phyloP scores from a whole-genome alignment of 1,140 invertebrate genomes.

The Drosophila guanche region DNA sequence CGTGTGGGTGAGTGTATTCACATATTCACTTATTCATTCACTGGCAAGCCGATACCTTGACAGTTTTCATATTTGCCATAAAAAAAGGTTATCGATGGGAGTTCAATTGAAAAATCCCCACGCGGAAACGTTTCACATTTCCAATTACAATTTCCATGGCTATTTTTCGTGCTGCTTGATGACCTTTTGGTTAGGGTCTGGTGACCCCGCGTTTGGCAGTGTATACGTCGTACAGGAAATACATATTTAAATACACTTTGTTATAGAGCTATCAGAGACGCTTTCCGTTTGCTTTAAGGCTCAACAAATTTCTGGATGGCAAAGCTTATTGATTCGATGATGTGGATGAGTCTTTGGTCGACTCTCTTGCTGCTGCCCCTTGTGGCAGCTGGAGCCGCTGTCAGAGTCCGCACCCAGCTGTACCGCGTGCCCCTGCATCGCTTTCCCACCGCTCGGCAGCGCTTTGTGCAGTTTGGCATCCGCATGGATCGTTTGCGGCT shows the following conservation, averaged over 20 bases:
- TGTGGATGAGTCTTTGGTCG: slow-evolving; percentile 18
- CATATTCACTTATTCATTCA: slow-evolving; percentile 31
- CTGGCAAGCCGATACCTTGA: slow-evolving; percentile 33
- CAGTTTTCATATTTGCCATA: slow-evolving; percentile 35
- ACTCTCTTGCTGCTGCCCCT: slow-evolving; percentile 13
- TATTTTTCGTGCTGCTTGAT: slow-evolving; percentile 37
- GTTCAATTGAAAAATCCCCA: slow-evolving; percentile 38
- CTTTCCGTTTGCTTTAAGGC: slow-evolving; percentile 27
- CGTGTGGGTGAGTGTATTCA: slow-evolving; percentile 3
- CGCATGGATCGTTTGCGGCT: slow-evolving; percentile 64
- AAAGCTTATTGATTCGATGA: slow-evolving; percentile 37
- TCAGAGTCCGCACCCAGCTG: slow-evolving; percentile 6
- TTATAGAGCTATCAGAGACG: slow-evolving; percentile 7
- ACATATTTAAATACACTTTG: slow-evolving; percentile 45
- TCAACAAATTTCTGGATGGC: slow-evolving; percentile 1
- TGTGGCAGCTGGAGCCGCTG: slow-evolving; percentile 6
- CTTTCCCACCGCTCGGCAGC: slow-evolving; percentile 62
- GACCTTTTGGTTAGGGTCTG: neutral
- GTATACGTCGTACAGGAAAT: slow-evolving; percentile 10
- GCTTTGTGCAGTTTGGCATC: slow-evolving; percentile 67
- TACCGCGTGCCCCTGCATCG: slow-evolving; percentile 55
- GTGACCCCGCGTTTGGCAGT: no score
- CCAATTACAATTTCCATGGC: slow-evolving; percentile 63
- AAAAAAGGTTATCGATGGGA: slow-evolving; percentile 21
- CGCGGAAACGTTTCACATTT: slow-evolving; percentile 57